Evolutionary conservation across 2,797 vertebrate species (phyloP), one percentile per base, ranked within the genome.

Genomic region (Tarsius wallacei): DNA sequence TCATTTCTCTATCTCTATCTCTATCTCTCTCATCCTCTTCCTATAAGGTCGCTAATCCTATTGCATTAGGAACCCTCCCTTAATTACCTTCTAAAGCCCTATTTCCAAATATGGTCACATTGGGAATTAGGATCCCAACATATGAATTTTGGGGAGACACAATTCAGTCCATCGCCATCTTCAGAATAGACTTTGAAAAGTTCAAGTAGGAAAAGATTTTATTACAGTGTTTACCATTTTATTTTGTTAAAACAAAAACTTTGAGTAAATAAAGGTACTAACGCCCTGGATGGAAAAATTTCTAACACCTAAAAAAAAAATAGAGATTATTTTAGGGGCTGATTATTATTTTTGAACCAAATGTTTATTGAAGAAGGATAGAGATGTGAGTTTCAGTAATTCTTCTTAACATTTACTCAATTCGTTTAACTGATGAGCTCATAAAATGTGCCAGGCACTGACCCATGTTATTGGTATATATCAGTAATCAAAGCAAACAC

Each of bases 251-350:
- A 87, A n/a, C 14, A 36, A 42, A 66, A 87, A 17, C 14, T 33
- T 90, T 88, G 59, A 1, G 47, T 74, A 47, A 91, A 70, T 68
- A 19, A 73, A 83, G 42, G 66, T 84, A 91, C n/a, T 88, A 83
- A 59, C 31, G 63, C 17, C 61, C 11, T n/a, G 28, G 2, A 26
- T 42, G 14, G 22, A 57, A 71, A 76, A n/a, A 26, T 14, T 47
- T 84, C 21, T 26, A 47, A 14, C 16, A 47, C n/a, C 10, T 80
- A 31, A 81, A 82, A 93, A 93, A 66, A 6, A 13, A 68, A 36
- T 22, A n/a, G 21, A 63, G 11, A 80, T 86, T 14, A 89, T 42
- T 84, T 94, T 76, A 61, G 26, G 21, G 15, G 5, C 8, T 81
- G 10, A 64, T 42, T 42, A 42, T 42, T 42, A 47, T 16, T 70